Evolutionary conservation across 1,140 invertebrate genomes (phyloP).

Genomic region (Ceratosolen fusciceps): DNA sequence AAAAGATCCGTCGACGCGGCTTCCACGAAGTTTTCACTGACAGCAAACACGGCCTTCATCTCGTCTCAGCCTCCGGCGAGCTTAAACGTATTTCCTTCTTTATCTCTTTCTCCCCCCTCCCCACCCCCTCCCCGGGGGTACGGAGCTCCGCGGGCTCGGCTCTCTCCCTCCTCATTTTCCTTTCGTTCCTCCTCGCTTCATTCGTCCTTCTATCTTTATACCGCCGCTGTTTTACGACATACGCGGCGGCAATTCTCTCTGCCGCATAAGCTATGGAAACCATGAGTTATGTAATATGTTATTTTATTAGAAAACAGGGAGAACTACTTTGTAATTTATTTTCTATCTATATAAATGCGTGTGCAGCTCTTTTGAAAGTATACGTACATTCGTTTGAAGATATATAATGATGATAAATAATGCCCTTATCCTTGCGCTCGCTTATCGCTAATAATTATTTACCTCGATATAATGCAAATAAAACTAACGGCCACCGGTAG

Average conservation of each 20-base stretch:
- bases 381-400: not conserved
- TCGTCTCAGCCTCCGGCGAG: constrained; percentile 55
- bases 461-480: not conserved
- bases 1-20: constrained; percentile 47
- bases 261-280: not conserved
- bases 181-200: constrained; percentile 7
- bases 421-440: not conserved
- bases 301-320: constrained; percentile 24
- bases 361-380: not conserved
- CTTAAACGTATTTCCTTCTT: constrained; percentile 59
- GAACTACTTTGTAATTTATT: constrained; percentile 27
- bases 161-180: constrained; percentile 24
- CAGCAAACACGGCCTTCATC: constrained; percentile 63
- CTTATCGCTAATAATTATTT: constrained; percentile 14
- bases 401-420: too few relatives aligned
- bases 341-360: not conserved
- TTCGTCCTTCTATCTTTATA: constrained; percentile 34
- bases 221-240: constrained; percentile 21
- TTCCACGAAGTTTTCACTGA: constrained; percentile 62
- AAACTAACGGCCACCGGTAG: not conserved
- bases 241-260: not conserved
- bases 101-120: constrained; percentile 44
- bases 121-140: not conserved
- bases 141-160: not conserved
- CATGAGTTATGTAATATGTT: constrained; percentile 9